A percentile compares a stretch with the other conserved stretches of the same genome.
These are phyloP conservation scores for Heliothis virescens DNA, from an alignment of 1,140 invertebrate genomes.

Conservation along the genomic window DNA sequence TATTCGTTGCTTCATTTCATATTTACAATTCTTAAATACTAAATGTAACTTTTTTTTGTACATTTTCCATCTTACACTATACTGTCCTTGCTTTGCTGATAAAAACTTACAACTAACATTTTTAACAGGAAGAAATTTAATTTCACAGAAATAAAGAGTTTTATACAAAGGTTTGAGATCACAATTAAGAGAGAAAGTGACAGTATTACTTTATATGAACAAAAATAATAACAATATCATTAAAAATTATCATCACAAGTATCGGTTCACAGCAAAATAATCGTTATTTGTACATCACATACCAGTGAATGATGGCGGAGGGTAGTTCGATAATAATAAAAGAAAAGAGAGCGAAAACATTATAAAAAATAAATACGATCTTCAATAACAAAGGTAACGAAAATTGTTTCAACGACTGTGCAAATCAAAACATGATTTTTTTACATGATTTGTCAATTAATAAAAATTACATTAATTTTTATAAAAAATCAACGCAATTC, in stretches of 20 bases:
- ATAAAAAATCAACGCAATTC: slow-evolving; percentile 33
- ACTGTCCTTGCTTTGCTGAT: slow-evolving; percentile 79
- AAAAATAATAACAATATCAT: slow-evolving; percentile 51
- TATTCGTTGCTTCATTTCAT: slow-evolving; percentile 74
- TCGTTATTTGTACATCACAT: slow-evolving; percentile 53
- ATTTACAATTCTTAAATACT: slow-evolving; percentile 82
- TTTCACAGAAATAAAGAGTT: slow-evolving; percentile 44
- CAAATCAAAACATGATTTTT: slow-evolving; percentile 31
- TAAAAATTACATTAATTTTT: slow-evolving; percentile 23
- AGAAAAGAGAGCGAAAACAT: slow-evolving; percentile 29
- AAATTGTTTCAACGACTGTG: slow-evolving; percentile 40
- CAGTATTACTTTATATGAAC: slow-evolving; percentile 60
- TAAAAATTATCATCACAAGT: slow-evolving; percentile 64
- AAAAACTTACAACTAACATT: slow-evolving; percentile 61
- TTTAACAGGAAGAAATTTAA: slow-evolving; percentile 55
- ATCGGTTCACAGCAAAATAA: slow-evolving; percentile 65
- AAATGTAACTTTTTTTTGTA: slow-evolving; percentile 75
- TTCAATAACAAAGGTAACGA: slow-evolving; percentile 22
- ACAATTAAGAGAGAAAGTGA: slow-evolving; percentile 58
- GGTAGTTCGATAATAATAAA: slow-evolving; percentile 44
- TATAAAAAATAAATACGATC: slow-evolving; percentile 38
- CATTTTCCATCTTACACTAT: slow-evolving; percentile 71
- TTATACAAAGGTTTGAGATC: slow-evolving; percentile 59
- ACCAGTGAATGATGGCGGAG: slow-evolving; percentile 52
- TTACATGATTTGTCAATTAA: neutral